Evolutionary conservation across 2,888 invertebrate genomes (phyloP).

Genomic region (Mantis religiosa): DNA sequence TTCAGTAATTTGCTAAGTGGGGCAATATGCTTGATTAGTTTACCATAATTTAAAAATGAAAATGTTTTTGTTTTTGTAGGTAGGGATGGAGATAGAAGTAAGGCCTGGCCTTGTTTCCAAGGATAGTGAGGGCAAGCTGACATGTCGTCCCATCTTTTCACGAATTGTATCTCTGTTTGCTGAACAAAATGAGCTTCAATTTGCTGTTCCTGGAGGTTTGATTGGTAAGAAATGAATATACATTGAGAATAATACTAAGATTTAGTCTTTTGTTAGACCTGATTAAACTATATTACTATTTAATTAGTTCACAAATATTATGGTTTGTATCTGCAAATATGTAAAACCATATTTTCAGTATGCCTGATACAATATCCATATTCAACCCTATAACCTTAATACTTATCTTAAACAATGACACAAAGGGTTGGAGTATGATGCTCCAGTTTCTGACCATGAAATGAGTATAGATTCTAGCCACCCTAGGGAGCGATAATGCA

Average conservation of each 20-base stretch:
- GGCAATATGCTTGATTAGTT: no score
- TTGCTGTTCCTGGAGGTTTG: slow-evolving; percentile 98
- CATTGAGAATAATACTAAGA: neutral
- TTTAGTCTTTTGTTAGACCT: neutral
- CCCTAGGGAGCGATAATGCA: no score
- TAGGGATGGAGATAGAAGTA: slow-evolving; percentile 98
- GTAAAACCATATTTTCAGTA: no score
- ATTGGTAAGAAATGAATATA: slow-evolving; percentile 59
- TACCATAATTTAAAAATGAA: no score
- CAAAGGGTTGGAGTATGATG: no score
- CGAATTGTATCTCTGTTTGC: slow-evolving; percentile 95
- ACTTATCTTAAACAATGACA: no score
- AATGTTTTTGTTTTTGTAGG: slow-evolving; percentile 43
- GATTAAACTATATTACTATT: slow-evolving; percentile 1
- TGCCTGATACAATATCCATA: no score
- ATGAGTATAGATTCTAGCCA: no score
- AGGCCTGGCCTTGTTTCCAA: slow-evolving; percentile 97
- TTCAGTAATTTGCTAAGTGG: no score
- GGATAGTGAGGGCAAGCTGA: slow-evolving; percentile 90
- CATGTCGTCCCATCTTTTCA: slow-evolving; percentile 95
- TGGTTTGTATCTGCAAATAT: no score
- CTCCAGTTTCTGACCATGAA: no score
- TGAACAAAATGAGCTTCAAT: slow-evolving; percentile 97
- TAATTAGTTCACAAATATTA: neutral
- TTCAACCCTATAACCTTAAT: no score